Evolutionary conservation across 1,140 invertebrate genomes (phyloP).

Genomic region (Heliconius congener): DNA sequence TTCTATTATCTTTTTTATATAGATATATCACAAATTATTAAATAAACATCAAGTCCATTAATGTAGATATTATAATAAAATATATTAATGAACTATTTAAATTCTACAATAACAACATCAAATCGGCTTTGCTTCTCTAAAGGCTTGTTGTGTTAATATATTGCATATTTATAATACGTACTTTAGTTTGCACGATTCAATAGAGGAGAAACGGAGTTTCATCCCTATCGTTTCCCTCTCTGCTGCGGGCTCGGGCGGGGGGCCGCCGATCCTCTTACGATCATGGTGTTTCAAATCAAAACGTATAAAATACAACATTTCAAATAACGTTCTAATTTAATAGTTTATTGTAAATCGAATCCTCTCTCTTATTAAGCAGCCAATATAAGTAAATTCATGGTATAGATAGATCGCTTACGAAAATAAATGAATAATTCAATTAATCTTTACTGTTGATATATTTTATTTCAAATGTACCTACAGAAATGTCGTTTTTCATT

Average conservation of each 20-base stretch:
- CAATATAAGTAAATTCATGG: neutral
- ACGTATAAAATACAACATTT: neutral
- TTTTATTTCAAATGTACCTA: neutral
- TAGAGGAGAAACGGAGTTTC: constrained; percentile 4
- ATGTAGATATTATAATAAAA: too few relatives aligned
- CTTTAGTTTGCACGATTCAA: neutral
- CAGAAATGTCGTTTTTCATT: too few relatives aligned
- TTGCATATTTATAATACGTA: neutral
- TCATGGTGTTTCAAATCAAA: constrained; percentile 15
- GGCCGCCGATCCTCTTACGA: neutral
- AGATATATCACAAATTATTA: too few relatives aligned
- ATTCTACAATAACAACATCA: too few relatives aligned
- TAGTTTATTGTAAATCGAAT: neutral
- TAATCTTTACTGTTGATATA: neutral
- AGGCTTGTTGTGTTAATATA: neutral
- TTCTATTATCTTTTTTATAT: too few relatives aligned
- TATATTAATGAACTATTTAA: too few relatives aligned
- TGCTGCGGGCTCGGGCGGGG: neutral
- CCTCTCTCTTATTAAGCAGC: neutral
- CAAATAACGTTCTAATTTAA: neutral
- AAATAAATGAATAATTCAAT: neutral
- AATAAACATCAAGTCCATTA: too few relatives aligned
- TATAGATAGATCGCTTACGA: neutral
- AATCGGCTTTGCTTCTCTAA: constrained; percentile 1
- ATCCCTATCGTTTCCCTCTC: neutral